A percentile compares a stretch with the other conserved stretches of the same genome.
phyloP scores from a whole-genome alignment of 2,113 vertebrate species.

The Salvelinus alpinus region DNA sequence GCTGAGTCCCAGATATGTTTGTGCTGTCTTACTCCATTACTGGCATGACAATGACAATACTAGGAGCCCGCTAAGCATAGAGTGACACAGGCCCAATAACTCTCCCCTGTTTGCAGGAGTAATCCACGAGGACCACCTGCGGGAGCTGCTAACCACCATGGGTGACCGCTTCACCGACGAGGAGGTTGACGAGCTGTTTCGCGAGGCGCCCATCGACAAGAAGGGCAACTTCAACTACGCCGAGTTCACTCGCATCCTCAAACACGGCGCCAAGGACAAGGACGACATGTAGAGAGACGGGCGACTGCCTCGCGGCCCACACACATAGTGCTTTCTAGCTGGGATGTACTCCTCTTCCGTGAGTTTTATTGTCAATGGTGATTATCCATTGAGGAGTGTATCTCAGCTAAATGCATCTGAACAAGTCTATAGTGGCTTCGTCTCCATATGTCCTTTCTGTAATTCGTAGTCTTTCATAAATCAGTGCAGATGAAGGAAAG shows the following conservation, averaged over 20 bases:
- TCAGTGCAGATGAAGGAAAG: too few relatives aligned
- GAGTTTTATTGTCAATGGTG: slow-evolving; percentile 6
- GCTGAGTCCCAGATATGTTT: too few relatives aligned
- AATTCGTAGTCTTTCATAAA: too few relatives aligned
- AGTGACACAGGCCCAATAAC: neutral
- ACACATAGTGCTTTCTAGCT: neutral
- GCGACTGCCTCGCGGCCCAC: neutral
- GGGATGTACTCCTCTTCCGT: slow-evolving; percentile 11
- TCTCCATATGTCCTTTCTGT: neutral
- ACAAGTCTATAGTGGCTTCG: slow-evolving; percentile 3
- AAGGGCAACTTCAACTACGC: slow-evolving; percentile 99
- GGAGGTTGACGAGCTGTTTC: slow-evolving; percentile 97
- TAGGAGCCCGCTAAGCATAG: too few relatives aligned
- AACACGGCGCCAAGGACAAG: slow-evolving; percentile 90
- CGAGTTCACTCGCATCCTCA: slow-evolving; percentile 98
- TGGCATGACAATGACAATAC: too few relatives aligned
- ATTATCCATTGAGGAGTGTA: neutral
- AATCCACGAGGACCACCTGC: slow-evolving; percentile 94
- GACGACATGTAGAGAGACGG: slow-evolving; percentile 72
- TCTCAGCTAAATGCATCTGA: slow-evolving; percentile 16
- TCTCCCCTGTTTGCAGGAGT: slow-evolving; percentile 71
- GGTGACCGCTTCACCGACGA: slow-evolving; percentile 97
- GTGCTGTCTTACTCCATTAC: too few relatives aligned
- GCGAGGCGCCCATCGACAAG: slow-evolving; percentile 96
- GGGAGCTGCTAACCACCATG: slow-evolving; percentile 98